Percentiles rank a stretch among this genome's conserved stretches.
phyloP scores from a whole-genome alignment of 2,797 vertebrate species.

The Lagocephalus sceleratus region DNA sequence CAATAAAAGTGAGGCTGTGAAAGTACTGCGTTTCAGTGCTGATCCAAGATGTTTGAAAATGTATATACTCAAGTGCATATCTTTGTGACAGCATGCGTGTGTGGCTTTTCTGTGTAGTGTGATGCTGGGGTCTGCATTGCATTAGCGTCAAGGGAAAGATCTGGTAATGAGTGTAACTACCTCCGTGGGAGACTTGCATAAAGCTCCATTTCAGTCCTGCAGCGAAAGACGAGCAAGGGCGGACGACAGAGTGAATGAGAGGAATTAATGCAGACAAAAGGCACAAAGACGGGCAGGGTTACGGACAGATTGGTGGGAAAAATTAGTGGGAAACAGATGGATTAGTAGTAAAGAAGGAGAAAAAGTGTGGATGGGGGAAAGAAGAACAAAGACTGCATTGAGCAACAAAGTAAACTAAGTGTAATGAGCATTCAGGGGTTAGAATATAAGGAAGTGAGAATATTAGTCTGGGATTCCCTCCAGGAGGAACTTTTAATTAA shows the following conservation, averaged over 20 bases:
- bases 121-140: conserved; percentile 55
- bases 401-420: conserved; percentile 43
- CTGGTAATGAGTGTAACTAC: conserved; percentile 76
- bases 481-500: not conserved
- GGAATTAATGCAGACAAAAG: conserved; percentile 32
- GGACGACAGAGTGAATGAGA: conserved; percentile 36
- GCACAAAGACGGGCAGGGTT: conserved; percentile 47
- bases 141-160: conserved; percentile 64
- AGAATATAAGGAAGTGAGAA: conserved; percentile 34
- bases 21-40: conserved; percentile 32
- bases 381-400: conserved; percentile 46
- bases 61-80: conserved; percentile 30
- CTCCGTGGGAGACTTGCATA: conserved; percentile 86
- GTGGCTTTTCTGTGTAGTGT: conserved; percentile 48
- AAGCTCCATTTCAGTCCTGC: conserved; percentile 86
- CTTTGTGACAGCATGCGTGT: conserved; percentile 49
- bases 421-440: conserved; percentile 34
- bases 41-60: conserved; percentile 42
- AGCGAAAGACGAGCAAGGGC: conserved; percentile 63
- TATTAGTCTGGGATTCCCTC: conserved; percentile 50
- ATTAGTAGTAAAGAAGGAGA: conserved; percentile 41
- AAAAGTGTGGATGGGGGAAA: conserved; percentile 13
- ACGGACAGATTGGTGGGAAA: conserved; percentile 45
- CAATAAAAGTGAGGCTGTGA: conserved; percentile 51
- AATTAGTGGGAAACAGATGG: conserved; percentile 38